These are phyloP conservation scores for Aspidiotus destructor DNA, from an alignment of 2,888 invertebrate species.

Conservation along the genomic window DNA sequence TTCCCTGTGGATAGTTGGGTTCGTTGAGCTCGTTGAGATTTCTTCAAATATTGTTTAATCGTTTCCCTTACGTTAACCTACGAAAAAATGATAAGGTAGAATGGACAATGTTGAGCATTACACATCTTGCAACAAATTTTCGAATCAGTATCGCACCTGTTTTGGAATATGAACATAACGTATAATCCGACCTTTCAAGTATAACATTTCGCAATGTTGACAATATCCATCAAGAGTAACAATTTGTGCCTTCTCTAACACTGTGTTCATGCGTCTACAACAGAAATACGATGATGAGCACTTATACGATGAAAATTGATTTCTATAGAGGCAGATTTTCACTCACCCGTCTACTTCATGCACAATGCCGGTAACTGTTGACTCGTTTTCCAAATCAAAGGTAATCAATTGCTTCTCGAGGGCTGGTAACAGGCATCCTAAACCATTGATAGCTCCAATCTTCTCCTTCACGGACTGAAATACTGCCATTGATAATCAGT, in stretches of 20 bases:
- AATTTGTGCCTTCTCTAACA: slow-evolving; percentile 21
- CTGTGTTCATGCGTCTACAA: slow-evolving; percentile 34
- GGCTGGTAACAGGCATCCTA: slow-evolving; percentile 33
- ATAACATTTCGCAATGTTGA: slow-evolving; percentile 27
- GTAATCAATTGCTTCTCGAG: slow-evolving; percentile 22
- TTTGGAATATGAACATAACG: slow-evolving; percentile 33
- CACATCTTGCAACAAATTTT: too few species aligned
- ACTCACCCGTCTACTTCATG: slow-evolving; percentile 34
- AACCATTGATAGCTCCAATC: slow-evolving; percentile 28
- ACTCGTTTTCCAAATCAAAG: slow-evolving; percentile 34
- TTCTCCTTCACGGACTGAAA: slow-evolving; percentile 14
- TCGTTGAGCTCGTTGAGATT: too few species aligned
- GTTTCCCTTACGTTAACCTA: too few species aligned
- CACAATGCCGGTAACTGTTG: slow-evolving; percentile 29
- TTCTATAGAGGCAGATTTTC: not conserved
- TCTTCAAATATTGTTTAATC: too few species aligned
- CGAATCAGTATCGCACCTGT: not conserved
- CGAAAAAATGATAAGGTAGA: too few species aligned
- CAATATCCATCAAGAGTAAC: slow-evolving; percentile 27
- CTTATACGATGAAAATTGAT: not conserved
- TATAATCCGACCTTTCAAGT: slow-evolving; percentile 33
- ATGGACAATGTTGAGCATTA: too few species aligned
- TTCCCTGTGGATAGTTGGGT: too few species aligned
- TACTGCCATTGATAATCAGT: too few species aligned
- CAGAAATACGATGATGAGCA: not conserved